Conservation (phyloP, 2,888 invertebrate genomes). For the Ypsolopha scabrella region DNA sequence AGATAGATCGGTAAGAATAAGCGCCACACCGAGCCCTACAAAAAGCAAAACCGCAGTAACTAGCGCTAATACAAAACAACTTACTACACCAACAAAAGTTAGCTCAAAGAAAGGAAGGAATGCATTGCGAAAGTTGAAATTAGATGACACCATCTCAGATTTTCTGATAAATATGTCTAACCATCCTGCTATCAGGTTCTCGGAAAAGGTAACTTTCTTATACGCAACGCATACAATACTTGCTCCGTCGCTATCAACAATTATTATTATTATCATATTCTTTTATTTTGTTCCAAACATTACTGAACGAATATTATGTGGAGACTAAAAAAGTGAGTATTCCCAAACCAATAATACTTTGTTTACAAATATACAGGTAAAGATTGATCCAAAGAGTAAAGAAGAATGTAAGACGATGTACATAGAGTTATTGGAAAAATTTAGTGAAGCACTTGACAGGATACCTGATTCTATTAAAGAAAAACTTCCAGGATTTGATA, state of each 20-base stretch:
- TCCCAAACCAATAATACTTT: neutral
- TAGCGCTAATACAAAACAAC: conserved; percentile 15
- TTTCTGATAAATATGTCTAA: conserved; percentile 27
- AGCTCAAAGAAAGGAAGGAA: conserved; percentile 25
- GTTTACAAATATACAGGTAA: neutral
- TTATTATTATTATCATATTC: neutral
- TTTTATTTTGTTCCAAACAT: neutral
- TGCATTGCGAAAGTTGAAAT: conserved; percentile 29
- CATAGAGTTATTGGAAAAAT: conserved; percentile 73
- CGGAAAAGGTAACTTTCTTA: conserved; percentile 22
- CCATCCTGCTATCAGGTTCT: conserved; percentile 24
- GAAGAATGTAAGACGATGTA: conserved; percentile 64
- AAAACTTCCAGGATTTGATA: conserved; percentile 72
- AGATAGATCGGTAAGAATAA: conserved; percentile 26
- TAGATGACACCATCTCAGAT: conserved; percentile 29
- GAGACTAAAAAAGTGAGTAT: neutral
- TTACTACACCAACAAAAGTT: conserved; percentile 25
- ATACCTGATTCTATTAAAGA: conserved; percentile 73
- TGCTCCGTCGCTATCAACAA: neutral
- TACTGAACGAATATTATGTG: neutral
- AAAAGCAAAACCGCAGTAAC: conserved; percentile 13
- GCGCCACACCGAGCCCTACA: conserved; percentile 26
- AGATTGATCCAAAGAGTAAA: conserved; percentile 16
- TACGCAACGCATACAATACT: neutral
- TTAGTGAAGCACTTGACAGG: conserved; percentile 71